These are phyloP conservation scores for Drosophila atripex DNA, from an alignment of 2,888 invertebrate species.

Conservation along the genomic window DNA sequence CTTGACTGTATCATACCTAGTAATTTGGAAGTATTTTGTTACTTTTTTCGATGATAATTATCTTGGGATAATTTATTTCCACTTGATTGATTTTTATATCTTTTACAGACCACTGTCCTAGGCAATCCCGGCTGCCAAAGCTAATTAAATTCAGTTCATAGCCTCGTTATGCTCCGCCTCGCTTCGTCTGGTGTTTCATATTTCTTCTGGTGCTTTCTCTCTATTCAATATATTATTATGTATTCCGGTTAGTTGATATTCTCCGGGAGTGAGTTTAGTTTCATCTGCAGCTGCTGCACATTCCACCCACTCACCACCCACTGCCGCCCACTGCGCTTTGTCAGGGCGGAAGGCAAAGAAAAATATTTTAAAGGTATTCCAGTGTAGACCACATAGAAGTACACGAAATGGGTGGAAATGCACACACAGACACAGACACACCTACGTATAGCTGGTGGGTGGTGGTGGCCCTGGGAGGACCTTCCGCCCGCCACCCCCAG, in stretches of 20 bases:
- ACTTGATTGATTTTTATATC: neutral
- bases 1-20: too few species aligned
- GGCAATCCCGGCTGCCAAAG: constrained; percentile 41
- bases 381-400: constrained; percentile 36
- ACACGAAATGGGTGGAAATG: constrained; percentile 12
- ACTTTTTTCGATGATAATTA: too few species aligned
- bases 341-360: constrained; percentile 13
- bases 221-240: constrained; percentile 69
- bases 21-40: too few species aligned
- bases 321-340: constrained; percentile 17
- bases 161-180: constrained; percentile 60
- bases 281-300: constrained; percentile 50
- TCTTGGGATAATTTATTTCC: neutral
- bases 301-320: constrained; percentile 1
- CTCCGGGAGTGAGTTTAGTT: constrained; percentile 43
- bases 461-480: constrained; percentile 32
- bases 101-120: constrained; percentile 42
- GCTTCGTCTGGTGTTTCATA: constrained; percentile 58
- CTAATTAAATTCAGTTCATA: constrained; percentile 80
- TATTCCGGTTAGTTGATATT: constrained; percentile 67
- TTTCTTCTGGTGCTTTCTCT: constrained; percentile 52
- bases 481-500: constrained; percentile 11
- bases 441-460: constrained; percentile 51
- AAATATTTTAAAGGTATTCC: constrained; percentile 33
- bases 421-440: constrained; percentile 8